Evolutionary conservation across 1,140 invertebrate genomes (phyloP).

Genomic region (Drosophila pachea): DNA sequence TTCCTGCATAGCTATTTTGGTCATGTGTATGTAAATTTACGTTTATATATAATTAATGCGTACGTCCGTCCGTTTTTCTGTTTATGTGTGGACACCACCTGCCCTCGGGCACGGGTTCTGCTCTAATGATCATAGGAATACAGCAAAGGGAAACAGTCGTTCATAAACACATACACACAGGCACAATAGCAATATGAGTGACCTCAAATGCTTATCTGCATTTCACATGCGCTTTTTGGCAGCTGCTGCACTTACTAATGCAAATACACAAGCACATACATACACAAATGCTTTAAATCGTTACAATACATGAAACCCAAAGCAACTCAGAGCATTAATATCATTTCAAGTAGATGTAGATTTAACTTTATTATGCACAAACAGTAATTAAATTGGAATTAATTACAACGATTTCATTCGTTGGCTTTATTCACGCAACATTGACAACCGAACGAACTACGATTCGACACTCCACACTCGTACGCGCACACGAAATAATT

Average conservation of each 20-base stretch:
- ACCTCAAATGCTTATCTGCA: slow-evolving; percentile 49
- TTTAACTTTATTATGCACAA: slow-evolving; percentile 59
- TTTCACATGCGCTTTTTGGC: slow-evolving; percentile 61
- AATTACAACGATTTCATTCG: slow-evolving; percentile 71
- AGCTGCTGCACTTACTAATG: slow-evolving; percentile 40
- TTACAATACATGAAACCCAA: slow-evolving; percentile 36
- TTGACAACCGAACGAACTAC: slow-evolving; percentile 44
- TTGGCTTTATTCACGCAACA: slow-evolving; percentile 68
- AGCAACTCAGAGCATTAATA: slow-evolving; percentile 29
- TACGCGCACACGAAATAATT: slow-evolving; percentile 32
- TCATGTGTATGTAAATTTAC: slow-evolving; percentile 18
- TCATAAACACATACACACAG: slow-evolving; percentile 15
- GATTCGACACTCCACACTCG: slow-evolving; percentile 32
- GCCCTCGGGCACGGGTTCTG: slow-evolving; percentile 69
- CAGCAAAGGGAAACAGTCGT: slow-evolving; percentile 39
- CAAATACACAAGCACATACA: slow-evolving; percentile 36
- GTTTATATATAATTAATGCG: slow-evolving; percentile 66
- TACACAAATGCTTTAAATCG: slow-evolving; percentile 22
- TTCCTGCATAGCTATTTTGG: slow-evolving; percentile 23
- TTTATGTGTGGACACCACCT: slow-evolving; percentile 68
- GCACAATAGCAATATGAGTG: slow-evolving; percentile 50
- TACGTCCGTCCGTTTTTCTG: slow-evolving; percentile 35
- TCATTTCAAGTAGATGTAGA: slow-evolving; percentile 12
- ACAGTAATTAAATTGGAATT: slow-evolving; percentile 69
- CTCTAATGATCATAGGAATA: slow-evolving; percentile 62